Conservation (phyloP, 2,797 vertebrate species). For the Arctocebus calabarensis region DNA sequence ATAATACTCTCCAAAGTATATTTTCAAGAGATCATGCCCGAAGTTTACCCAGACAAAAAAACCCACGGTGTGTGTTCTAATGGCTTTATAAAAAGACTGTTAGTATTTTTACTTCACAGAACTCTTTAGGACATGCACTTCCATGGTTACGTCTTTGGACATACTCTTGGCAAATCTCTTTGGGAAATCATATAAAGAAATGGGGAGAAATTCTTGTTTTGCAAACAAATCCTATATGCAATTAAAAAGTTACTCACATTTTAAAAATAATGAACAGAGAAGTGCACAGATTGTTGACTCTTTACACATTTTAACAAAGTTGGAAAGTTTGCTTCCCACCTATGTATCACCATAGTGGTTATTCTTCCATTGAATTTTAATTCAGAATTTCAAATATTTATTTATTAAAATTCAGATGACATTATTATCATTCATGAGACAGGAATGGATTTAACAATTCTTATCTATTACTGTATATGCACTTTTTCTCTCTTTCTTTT, state of each 20-base stretch:
- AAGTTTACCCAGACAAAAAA: background rate
- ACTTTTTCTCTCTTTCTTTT: background rate
- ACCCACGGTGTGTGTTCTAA: background rate
- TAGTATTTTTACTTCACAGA: background rate
- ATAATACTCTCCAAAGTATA: background rate
- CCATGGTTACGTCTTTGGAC: background rate
- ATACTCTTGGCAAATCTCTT: conserved; percentile 28
- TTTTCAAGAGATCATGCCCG: background rate
- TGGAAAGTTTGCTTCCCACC: background rate
- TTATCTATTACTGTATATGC: background rate
- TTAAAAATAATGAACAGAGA: conserved; percentile 51
- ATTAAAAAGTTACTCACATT: conserved; percentile 43
- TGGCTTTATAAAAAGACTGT: background rate
- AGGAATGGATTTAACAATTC: background rate
- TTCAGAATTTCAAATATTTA: background rate
- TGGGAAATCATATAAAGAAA: background rate
- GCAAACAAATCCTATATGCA: background rate
- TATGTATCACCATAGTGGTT: background rate
- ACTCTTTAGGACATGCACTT: background rate
- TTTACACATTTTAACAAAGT: background rate
- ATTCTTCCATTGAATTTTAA: background rate
- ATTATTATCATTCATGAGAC: background rate
- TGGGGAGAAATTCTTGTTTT: conserved; percentile 44
- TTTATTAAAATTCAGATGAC: background rate
- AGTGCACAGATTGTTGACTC: background rate